Evolutionary conservation across 2,888 invertebrate genomes (phyloP).

Genomic region (Cephus nigrinus): DNA sequence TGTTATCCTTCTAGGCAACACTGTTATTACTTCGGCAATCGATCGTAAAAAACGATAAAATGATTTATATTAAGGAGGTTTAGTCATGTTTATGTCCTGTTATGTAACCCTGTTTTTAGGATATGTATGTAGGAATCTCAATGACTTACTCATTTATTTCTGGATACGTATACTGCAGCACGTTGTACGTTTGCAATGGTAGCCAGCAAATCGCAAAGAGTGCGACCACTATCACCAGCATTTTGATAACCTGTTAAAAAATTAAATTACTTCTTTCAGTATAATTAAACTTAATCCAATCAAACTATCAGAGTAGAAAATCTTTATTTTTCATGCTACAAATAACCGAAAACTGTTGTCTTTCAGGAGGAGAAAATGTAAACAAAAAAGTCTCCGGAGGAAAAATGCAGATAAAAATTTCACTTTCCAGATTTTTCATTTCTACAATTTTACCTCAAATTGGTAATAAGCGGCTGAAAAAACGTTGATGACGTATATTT

Average conservation of each 20-base stretch:
- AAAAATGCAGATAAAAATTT: no score
- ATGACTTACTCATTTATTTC: conserved; percentile 76
- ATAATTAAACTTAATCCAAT: background rate
- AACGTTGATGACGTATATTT: no score
- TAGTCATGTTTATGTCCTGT: background rate
- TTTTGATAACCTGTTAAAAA: conserved; percentile 82
- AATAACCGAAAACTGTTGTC: background rate
- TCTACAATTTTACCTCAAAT: no score
- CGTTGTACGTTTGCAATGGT: conserved; percentile 81
- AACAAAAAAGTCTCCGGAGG: background rate
- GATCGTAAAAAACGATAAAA: background rate
- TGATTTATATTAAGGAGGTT: background rate
- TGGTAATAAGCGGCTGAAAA: no score
- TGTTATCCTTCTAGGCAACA: background rate
- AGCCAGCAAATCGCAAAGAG: conserved; percentile 88
- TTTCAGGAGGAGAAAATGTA: background rate
- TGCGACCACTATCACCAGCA: conserved; percentile 86
- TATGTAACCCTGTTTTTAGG: background rate
- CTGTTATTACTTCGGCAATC: background rate
- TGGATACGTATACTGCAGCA: conserved; percentile 77
- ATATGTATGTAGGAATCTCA: background rate
- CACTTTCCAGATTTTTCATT: no score
- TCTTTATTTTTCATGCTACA: background rate
- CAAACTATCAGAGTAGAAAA: background rate
- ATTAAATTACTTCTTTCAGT: conserved; percentile 1